These are phyloP conservation scores for Zaprionus davidi DNA, from an alignment of 1,140 invertebrate species.

Conservation along the genomic window DNA sequence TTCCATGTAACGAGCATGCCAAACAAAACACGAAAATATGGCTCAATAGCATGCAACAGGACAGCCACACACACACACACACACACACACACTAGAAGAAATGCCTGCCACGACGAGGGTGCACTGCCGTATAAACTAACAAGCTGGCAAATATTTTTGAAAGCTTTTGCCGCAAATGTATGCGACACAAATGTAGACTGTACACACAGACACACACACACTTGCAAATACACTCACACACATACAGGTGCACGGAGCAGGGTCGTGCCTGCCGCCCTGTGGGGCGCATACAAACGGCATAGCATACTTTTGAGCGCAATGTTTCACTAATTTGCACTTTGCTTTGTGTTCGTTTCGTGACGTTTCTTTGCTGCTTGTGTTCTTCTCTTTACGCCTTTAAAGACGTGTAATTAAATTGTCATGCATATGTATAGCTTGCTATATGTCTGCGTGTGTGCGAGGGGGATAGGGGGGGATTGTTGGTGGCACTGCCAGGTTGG, in stretches of 20 bases:
- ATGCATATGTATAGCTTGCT: constrained; percentile 1
- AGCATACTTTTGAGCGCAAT: constrained; percentile 62
- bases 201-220: constrained; percentile 32
- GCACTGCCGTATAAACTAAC: constrained; percentile 68
- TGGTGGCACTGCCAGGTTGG: constrained; percentile 14
- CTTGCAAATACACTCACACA: neutral
- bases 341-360: constrained; percentile 53
- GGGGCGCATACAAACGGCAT: constrained; percentile 28
- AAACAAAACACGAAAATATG: constrained; percentile 74
- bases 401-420: constrained; percentile 75
- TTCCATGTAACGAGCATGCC: constrained; percentile 59
- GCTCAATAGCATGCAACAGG: constrained; percentile 80
- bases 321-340: constrained; percentile 79
- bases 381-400: constrained; percentile 71
- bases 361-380: constrained; percentile 35
- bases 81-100: constrained; percentile 34
- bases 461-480: constrained; percentile 50
- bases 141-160: constrained; percentile 79
- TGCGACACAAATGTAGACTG: constrained; percentile 48
- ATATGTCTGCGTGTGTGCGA: neutral
- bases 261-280: neutral
- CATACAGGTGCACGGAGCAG: constrained; percentile 4
- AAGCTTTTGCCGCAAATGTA: constrained; percentile 80
- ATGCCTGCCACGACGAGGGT: constrained; percentile 33
- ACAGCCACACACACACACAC: constrained; percentile 44